Evolutionary conservation across 2,113 vertebrate species (phyloP), one percentile per base, ranked within the genome.

Genomic region (Marmota flaviventris): DNA sequence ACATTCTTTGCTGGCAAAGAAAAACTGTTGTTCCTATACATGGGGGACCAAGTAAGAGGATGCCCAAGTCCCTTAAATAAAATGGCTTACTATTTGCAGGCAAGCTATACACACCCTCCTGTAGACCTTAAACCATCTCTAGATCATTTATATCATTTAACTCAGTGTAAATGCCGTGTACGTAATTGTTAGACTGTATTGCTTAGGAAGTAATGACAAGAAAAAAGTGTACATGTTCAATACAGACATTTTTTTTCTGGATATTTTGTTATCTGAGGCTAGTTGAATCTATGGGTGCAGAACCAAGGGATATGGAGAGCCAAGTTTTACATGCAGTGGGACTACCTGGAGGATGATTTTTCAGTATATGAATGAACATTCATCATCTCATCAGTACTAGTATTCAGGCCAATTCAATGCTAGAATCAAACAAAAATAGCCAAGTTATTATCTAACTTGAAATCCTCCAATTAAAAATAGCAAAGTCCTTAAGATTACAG

Each of bases 361-460:
- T 83, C 16, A 96, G 92, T 17, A 89, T 29, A 77, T 45, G 32
- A 32, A 65, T 17, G 39, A 61, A 85, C 93, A 73, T 79, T 77
- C 45, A 70, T 65, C 85, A 93, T 81, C 93, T 97, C 98, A 96
- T 42, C 84, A 79, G 81, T 96, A 96, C 93, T 70, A 56, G 63
- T 93, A 95, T 89, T 95, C 2, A 1, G 2, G 25, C 4, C 48
- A 88, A 87, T 51, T 42, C 96, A 91, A 78, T 4, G 1, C 92
- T 92, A 81, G 96, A 95, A 65, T 85, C 93, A 93, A 97, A 85
- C 63, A 56, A 81, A 88, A 98, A 96, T 11, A 63, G 61, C 61
- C 61, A 63, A 63, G 10, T 27, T 63, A 63, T 27, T 27, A 97
- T 76, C 95, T 91, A 93, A 98, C 48, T 85, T 61, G 97, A 89